Conservation (phyloP, 2,797 vertebrate species). For the Euphonia xanthogaster region DNA sequence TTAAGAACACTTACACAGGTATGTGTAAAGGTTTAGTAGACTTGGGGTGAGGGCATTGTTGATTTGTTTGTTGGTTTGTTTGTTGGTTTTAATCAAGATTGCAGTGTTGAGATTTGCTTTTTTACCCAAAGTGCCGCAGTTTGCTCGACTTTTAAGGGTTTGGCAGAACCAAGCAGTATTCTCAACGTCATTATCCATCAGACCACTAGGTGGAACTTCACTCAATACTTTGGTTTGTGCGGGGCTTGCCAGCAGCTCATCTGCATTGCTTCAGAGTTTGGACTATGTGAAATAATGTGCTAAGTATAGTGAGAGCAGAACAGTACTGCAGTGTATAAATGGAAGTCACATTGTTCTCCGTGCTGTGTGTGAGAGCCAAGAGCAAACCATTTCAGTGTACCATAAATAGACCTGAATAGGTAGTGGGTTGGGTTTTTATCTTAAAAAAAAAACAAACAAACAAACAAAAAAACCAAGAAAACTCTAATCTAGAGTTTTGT, state of each 20-base stretch:
- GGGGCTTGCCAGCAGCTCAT: background rate
- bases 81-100: background rate
- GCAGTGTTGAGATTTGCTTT: background rate
- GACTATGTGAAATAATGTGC: background rate
- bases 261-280: conserved; percentile 3
- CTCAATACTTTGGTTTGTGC: background rate
- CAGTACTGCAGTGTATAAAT: conserved; percentile 10
- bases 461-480: background rate
- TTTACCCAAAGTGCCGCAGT: background rate
- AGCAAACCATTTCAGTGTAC: background rate
- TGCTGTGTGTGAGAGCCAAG: background rate
- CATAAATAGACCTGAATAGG: conserved; percentile 44
- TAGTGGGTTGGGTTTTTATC: background rate
- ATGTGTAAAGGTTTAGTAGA: background rate
- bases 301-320: conserved; percentile 29
- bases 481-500: background rate
- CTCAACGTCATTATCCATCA: background rate
- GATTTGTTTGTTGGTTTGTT: background rate
- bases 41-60: background rate
- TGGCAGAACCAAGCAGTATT: background rate
- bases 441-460: background rate
- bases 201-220: conserved; percentile 52
- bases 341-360: conserved; percentile 25
- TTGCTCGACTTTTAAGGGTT: background rate
- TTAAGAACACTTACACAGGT: conserved; percentile 90